Base-by-base conservation (phyloP, 2,797 vertebrate genomes). In the Acropternis orthonyx region DNA sequence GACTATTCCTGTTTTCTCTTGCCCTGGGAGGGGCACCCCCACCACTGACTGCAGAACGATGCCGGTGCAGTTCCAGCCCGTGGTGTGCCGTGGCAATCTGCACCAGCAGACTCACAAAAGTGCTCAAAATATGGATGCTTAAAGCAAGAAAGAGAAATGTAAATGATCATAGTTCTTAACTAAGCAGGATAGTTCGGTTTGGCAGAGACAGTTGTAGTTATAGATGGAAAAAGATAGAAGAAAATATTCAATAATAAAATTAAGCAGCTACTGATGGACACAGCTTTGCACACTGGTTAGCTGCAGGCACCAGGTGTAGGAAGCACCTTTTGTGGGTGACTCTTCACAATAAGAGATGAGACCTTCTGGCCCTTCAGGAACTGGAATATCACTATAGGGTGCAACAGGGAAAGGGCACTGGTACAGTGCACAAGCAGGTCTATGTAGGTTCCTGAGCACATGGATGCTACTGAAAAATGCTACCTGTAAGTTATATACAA, bases 31-130 rank as follows among this genome's bases (percentile, higher is more conserved):
- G 0, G 58, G 9, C 63, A 73, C 20, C 9, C 5, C 7, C 10
- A 9, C 2, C 1, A 1, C 49, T 55, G 74, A 32, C 16, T 0
- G 1, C 41, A 23, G 49, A 61, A 20, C 0, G 2, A 28, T 21
- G 71, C 52, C 9, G 0, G 62, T 1, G 2, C 27, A 27, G 59
- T n/a, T 56, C 55, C 28, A 39, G 36, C 36, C 51, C 0, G 3
- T 0, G 0, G 30, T 65, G 30, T 23, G 55, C 44, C 0, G 0
- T 20, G 51, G 37, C 56, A 85, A 58, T 9, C 55, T 61, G 75
- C 46, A 41, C 49, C 71, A 86, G n/a, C 27, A 67, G 69, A 51
- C 12, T 66, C 79, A 83, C 48, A 17, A 3, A 63, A 59, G 20
- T 14, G 55, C n/a, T 37, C 68, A 52, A 48, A 85, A n/a, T 30